Base-by-base conservation (phyloP, 2,113 vertebrate genomes). In the Scatophagus argus region DNA sequence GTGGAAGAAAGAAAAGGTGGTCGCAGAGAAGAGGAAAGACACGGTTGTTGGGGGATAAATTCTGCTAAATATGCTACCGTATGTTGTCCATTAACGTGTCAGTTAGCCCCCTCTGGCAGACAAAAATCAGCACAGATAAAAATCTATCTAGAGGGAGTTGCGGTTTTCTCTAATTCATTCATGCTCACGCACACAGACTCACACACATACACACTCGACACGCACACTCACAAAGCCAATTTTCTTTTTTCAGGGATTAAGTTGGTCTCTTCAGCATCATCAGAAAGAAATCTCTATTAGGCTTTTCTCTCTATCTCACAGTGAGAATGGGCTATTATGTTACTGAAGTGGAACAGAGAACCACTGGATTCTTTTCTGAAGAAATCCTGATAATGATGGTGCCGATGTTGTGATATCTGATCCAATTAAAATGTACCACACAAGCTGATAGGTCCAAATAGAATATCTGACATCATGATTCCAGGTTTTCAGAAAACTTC, bases 301-400 rank as follows among this genome's bases (percentile, higher is more conserved):
- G 61, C 63, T 54, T 56, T 79, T 90, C 43, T 66, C 79, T 74
- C 72, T 76, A 43, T 80, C 61, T 74, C 81, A 12, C 47, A 59
- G 69, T 62, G 68, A 70, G 63, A 88, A 79, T 74, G 55, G 59
- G 39, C 72, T 66, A 82, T 84, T 87, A 85, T 69, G 68, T 66
- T 60, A 79, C 27, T 90, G 77, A 75, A 91, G 88, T 89, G 85
- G 85, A 89, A 90, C 82, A 79, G 62, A 73, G 65, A 80, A 66
- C 60, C 70, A 77, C 59, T 74, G 70, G 61, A 74, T 76, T 69
- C 44, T 56, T 6, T 77, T 82, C 72, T 76, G 8, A 66, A 82
- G 77, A 82, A 86, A 76, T 83, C 63, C 54, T 71, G 79, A 83
- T 85, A 91, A 88, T 79, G 75, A 88, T 64, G 79, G 61, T 31